Evolutionary conservation across 2,113 vertebrate genomes (phyloP), one percentile per base, ranked within the genome.

Genomic region (Anhinga rufa): DNA sequence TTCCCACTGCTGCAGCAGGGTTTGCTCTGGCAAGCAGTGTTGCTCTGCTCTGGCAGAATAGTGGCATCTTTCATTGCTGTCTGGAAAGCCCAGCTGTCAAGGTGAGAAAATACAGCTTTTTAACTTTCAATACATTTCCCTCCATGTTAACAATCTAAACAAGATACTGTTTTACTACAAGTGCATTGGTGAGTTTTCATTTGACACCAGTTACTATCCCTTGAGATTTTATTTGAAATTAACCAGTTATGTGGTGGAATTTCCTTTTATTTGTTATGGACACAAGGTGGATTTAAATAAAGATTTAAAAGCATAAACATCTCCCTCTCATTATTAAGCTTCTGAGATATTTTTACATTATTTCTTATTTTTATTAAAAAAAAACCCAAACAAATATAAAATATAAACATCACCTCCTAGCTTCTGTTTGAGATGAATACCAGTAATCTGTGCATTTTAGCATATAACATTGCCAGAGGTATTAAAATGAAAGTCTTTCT

Each of bases 401-500:
- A 62, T 64, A 64, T 11, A 51, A 76, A 55, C 2, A 2, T 52
- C 17, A 52, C 9, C 5, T 72, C 80, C 26, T 61, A 49, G 5
- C 9, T 80, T 79, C 74, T 69, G 5, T 82, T 79, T 72, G 70
- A 80, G 17, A 72, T 44, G 11, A 76, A 44, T 49, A 44, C 31
- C 40, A 65, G 54, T 69, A 90, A 76, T 80, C 44, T 72, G 16
- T 65, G 20, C 9, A 25, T 78, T 93, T 90, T 66, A 79, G 52
- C 38, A 34, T 20, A 34, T n/a, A 91, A 79, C 9, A 60, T 66
- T 82, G 62, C 24, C 21, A 44, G 49, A 68, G 49, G 40, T 80
- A 40, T 65, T 86, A 75, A 87, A 86, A 96, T 32, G 4, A 88
- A 94, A 38, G 31, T 83, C 54, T 95, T 94, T 86, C 54, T 80